Percentiles rank a stretch among this genome's conserved stretches.
Evolutionary conservation across 1,140 invertebrate genomes (phyloP).

Genomic region (Coelopa frigida): DNA sequence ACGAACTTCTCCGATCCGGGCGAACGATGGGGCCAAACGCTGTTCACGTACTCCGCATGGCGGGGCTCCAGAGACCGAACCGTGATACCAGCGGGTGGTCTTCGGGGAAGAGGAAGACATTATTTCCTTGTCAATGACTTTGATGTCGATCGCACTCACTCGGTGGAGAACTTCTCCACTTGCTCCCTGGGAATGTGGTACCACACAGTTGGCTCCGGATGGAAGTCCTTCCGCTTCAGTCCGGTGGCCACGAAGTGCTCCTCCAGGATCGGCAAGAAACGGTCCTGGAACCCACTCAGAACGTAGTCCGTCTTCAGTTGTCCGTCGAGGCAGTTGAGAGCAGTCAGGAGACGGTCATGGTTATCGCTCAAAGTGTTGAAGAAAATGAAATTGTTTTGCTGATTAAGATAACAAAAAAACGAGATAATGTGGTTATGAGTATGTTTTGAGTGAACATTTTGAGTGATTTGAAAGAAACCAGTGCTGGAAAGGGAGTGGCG

Average conservation of each 20-base stretch:
- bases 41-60: slow-evolving; percentile 26
- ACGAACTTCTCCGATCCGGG: slow-evolving; percentile 22
- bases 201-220: slow-evolving; percentile 13
- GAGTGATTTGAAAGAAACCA: too few relatives aligned
- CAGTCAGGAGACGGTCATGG: slow-evolving; percentile 13
- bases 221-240: slow-evolving; percentile 7
- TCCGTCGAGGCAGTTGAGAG: slow-evolving; percentile 14
- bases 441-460: too few relatives aligned
- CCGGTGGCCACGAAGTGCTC: slow-evolving; percentile 1
- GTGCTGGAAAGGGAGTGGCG: too few relatives aligned
- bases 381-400: too few relatives aligned
- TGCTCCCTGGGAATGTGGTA: slow-evolving; percentile 20
- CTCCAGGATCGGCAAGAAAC: slow-evolving; percentile 15
- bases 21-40: slow-evolving; percentile 30
- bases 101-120: slow-evolving; percentile 12
- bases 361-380: slow-evolving; percentile 18
- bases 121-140: not conserved
- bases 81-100: slow-evolving; percentile 19
- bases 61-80: slow-evolving; percentile 10
- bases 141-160: slow-evolving; percentile 20
- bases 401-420: too few relatives aligned
- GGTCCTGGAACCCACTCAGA: slow-evolving; percentile 19
- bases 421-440: too few relatives aligned
- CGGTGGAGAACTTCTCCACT: slow-evolving; percentile 15
- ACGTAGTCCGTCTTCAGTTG: not conserved